phyloP scores from a whole-genome alignment of 2,113 vertebrate genomes.

The Leucoraja erinaceus region DNA sequence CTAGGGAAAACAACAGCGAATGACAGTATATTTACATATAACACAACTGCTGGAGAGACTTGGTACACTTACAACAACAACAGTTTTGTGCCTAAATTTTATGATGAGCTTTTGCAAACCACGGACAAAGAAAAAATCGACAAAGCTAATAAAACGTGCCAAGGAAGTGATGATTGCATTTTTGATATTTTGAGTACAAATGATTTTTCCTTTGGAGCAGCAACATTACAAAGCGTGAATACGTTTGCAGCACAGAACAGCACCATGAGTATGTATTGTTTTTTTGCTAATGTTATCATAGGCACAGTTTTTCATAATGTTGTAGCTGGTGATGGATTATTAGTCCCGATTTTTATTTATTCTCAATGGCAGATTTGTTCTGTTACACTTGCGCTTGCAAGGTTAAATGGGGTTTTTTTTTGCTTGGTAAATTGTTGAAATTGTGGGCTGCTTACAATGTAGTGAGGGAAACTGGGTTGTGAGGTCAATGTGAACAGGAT shows the following conservation, averaged over 20 bases:
- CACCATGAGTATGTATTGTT: constrained; percentile 40
- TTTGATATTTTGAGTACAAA: constrained; percentile 44
- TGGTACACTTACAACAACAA: constrained; percentile 45
- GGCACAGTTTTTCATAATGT: background rate
- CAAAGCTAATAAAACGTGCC: constrained; percentile 40
- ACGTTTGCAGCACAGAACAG: constrained; percentile 38
- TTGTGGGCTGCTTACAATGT: too few relatives aligned
- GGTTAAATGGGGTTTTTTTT: background rate
- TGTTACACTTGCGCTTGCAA: background rate
- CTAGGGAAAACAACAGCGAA: constrained; percentile 41
- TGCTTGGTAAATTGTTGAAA: background rate
- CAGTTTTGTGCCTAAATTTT: constrained; percentile 43
- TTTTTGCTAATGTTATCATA: background rate
- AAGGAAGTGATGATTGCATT: constrained; percentile 43
- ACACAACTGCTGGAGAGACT: constrained; percentile 37
- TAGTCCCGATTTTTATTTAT: background rate
- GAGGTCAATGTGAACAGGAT: too few relatives aligned
- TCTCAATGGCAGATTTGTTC: background rate
- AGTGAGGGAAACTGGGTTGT: too few relatives aligned
- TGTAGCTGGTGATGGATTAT: background rate
- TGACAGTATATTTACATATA: constrained; percentile 42
- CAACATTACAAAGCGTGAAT: constrained; percentile 28
- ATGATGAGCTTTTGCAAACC: constrained; percentile 40
- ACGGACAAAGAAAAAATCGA: constrained; percentile 16
- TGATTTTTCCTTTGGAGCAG: constrained; percentile 37